Percentiles rank a stretch among this genome's conserved stretches.
Evolutionary conservation across 2,888 invertebrate genomes (phyloP).

Genomic region (Noctua comes): DNA sequence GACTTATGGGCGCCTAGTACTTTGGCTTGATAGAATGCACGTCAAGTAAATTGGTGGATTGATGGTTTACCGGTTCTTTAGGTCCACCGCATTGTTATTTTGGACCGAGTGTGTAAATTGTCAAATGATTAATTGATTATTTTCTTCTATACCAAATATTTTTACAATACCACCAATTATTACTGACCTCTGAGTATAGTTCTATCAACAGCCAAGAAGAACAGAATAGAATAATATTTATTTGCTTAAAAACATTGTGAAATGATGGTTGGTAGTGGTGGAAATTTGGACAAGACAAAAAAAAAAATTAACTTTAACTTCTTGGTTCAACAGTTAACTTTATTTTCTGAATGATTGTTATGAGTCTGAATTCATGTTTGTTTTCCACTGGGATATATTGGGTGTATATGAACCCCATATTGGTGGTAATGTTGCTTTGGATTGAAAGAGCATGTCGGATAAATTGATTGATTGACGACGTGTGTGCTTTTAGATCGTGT

Average conservation of each 20-base stretch:
- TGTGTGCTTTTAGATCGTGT: slow-evolving; percentile 18
- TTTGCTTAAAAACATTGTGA: no score
- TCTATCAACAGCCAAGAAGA: background rate
- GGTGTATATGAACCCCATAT: background rate
- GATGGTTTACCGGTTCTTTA: slow-evolving; percentile 29
- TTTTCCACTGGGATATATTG: slow-evolving; percentile 29
- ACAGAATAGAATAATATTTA: no score
- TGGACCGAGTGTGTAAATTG: background rate
- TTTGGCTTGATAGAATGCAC: slow-evolving; percentile 51
- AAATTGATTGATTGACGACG: slow-evolving; percentile 43
- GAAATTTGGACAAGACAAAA: no score
- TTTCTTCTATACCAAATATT: background rate
- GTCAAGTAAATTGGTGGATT: slow-evolving; percentile 49
- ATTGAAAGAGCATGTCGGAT: slow-evolving; percentile 36
- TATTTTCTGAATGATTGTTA: background rate
- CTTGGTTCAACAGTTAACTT: background rate
- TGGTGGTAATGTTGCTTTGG: background rate
- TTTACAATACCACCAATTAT: background rate
- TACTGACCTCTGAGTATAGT: background rate
- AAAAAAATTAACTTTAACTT: no score
- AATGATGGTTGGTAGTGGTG: no score
- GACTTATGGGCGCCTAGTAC: slow-evolving; percentile 63
- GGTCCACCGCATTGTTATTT: background rate
- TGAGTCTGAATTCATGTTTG: slow-evolving; percentile 20
- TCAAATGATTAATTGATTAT: background rate